Percentiles rank a stretch among this genome's conserved stretches.
Evolutionary conservation across 2,113 vertebrate species (phyloP).

Genomic region (Vulpes lagopus): DNA sequence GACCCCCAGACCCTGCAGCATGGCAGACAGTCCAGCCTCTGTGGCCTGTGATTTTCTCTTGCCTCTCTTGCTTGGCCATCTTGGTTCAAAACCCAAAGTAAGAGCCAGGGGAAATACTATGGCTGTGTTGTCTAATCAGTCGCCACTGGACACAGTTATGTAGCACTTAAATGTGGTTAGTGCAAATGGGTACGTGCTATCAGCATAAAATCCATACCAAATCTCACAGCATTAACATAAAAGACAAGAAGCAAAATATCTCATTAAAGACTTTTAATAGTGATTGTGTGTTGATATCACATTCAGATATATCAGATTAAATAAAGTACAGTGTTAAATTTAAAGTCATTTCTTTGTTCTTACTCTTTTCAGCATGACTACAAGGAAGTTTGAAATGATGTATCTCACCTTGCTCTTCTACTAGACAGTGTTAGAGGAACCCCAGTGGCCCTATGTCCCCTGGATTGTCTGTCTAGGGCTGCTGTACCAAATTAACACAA

Average conservation of each 20-base stretch:
- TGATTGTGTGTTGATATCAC: background rate
- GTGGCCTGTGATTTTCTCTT: background rate
- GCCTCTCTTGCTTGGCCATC: background rate
- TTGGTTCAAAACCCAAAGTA: background rate
- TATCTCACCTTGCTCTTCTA: background rate
- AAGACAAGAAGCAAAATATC: background rate
- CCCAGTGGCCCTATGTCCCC: rapidly evolving
- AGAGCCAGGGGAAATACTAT: background rate
- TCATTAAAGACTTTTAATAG: background rate
- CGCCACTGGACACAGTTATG: background rate
- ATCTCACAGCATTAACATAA: background rate
- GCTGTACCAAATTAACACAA: background rate
- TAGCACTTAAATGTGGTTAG: background rate
- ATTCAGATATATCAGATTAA: background rate
- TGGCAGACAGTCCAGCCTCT: background rate
- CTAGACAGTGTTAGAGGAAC: background rate
- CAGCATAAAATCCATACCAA: background rate
- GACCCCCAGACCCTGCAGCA: background rate
- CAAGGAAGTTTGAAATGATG: background rate
- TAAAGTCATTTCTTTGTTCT: background rate
- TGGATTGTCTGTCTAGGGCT: background rate
- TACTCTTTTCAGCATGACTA: background rate
- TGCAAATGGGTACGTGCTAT: rapidly evolving
- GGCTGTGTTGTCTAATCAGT: background rate
- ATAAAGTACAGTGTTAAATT: background rate